Conservation (phyloP, 2,113 vertebrate species). For the Stomatorhinus ivindoensis region DNA sequence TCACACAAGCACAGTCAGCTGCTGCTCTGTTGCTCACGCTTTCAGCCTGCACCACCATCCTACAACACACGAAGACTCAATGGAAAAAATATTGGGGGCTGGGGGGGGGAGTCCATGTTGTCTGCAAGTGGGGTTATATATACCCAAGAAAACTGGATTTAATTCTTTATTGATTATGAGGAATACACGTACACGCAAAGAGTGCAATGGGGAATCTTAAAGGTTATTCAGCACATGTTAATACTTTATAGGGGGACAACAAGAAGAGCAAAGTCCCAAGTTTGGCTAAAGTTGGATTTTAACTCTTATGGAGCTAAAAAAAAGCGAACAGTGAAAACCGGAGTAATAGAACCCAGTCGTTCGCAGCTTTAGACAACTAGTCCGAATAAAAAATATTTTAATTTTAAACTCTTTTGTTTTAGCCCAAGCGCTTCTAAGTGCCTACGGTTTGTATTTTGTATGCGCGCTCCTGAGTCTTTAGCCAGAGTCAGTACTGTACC, state of each 20-base stretch:
- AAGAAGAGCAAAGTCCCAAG: background rate
- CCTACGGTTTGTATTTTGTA: constrained; percentile 30
- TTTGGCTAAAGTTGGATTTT: constrained; percentile 18
- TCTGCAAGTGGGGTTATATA: constrained; percentile 4
- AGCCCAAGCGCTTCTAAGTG: background rate
- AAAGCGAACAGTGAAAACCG: background rate
- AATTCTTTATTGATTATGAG: background rate
- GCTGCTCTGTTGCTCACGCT: constrained; percentile 31
- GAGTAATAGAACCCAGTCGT: background rate
- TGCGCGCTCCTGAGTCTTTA: constrained; percentile 54
- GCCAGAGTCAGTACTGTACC: constrained; percentile 58
- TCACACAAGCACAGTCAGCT: constrained; percentile 36
- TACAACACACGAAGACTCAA: constrained; percentile 9
- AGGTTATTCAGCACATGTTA: background rate
- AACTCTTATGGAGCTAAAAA: constrained; percentile 5
- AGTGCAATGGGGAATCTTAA: background rate
- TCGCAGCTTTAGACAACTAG: background rate
- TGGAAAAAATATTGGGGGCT: constrained; percentile 9
- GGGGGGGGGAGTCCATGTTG: constrained; percentile 13
- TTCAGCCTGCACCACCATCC: constrained; percentile 29
- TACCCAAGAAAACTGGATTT: constrained; percentile 9
- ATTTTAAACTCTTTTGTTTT: constrained; percentile 2
- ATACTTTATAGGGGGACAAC: background rate
- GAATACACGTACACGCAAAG: background rate
- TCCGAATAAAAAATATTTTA: constrained; percentile 21